Base-by-base conservation (phyloP, 1,140 invertebrate genomes). In the Phocides pigmalion region DNA sequence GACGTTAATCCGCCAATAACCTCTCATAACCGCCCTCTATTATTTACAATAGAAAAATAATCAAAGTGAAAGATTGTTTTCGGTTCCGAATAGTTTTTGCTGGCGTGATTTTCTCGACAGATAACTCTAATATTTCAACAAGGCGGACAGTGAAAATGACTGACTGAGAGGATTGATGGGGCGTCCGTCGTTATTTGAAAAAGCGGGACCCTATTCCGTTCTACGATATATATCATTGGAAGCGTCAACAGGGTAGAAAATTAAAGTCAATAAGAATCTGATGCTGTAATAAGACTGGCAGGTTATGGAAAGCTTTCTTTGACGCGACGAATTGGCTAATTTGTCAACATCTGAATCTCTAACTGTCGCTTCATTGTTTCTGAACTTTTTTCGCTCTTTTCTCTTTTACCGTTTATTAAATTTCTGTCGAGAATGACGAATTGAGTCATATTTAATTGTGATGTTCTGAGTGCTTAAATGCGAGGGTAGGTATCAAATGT, bases 21-120 rank as follows among this genome's bases (percentile, higher is more conserved):
- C 72, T 76, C 72, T 79, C 79, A 79, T 70, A 74, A 74, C 68
- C 62, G 51, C 58, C 66, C 72, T 70, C 80, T 75, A 87, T 84
- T 91, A 89, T 91, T 89, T 91, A 87, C 89, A 83, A 82, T 86
- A 78, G 84, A 76, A 84, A 88, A 89, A 87, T 84, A 91, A 91
- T 89, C 81, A 85, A 83, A 87, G 73, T 88, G 89, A 91, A 87
- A 81, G 82, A 91, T 89, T 87, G 82, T 89, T 89, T 84, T 85
- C 66, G 66, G 76, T 70, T 66, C 66, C 71, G 72, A 84, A 83
- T 89, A 87, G 87, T 87, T 87, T 86, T 87, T 80, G 66, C 77
- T 68, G 77, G 54, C 79, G 80, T 76, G 84, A 87, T 86, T 79
- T 82, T 74, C 72, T 67, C 80, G 71, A 86, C 82, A 86, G 87